Conservation (phyloP, 2,888 invertebrate species). For the Chironomus riparius region DNA sequence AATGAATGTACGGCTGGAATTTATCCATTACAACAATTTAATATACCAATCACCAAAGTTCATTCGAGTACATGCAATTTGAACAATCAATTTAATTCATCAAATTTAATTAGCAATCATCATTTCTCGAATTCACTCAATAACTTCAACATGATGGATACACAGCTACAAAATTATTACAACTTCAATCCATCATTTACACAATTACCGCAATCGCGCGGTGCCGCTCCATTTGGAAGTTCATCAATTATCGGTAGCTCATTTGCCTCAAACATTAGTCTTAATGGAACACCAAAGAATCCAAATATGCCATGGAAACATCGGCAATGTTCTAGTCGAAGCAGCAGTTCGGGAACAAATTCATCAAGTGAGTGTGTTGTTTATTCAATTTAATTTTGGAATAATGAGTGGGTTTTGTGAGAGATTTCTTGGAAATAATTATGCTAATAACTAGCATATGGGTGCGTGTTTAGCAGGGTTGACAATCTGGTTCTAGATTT, state of each 20-base stretch:
- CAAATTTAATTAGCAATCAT: constrained; percentile 32
- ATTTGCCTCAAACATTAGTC: constrained; percentile 22
- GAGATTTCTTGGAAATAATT: too few relatives aligned
- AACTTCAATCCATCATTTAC: constrained; percentile 26
- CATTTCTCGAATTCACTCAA: constrained; percentile 42
- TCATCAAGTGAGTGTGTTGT: constrained; percentile 40
- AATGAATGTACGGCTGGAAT: not conserved
- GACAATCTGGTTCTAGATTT: too few relatives aligned
- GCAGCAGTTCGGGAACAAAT: constrained; percentile 41
- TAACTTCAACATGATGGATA: constrained; percentile 37
- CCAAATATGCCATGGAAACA: constrained; percentile 41
- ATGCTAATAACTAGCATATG: too few relatives aligned
- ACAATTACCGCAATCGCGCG: constrained; percentile 26
- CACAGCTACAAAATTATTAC: constrained; percentile 28
- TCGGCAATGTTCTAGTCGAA: constrained; percentile 41
- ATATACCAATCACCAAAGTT: constrained; percentile 31
- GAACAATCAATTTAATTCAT: constrained; percentile 26
- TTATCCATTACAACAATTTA: constrained; percentile 8
- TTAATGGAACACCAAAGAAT: constrained; percentile 17
- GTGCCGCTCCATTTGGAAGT: constrained; percentile 3
- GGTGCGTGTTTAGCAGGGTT: too few relatives aligned
- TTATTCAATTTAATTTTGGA: not conserved
- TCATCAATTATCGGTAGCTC: constrained; percentile 23
- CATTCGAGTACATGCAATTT: constrained; percentile 29
- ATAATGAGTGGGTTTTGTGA: too few relatives aligned